Percentiles rank a stretch among this genome's conserved stretches.
phyloP scores from a whole-genome alignment of 2,113 vertebrate genomes.

The human (Homo sapiens) region GRCh38 chr5:22066501-22067000 shows the following conservation, averaged over 20 bases:
- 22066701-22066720: background rate
- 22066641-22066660: background rate
- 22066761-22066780: background rate
- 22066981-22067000: background rate
- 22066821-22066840: background rate
- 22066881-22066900: background rate
- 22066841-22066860: background rate
- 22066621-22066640: background rate
- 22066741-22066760: background rate
- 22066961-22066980: background rate
- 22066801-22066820: background rate
- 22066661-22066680: background rate
- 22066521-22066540: background rate
- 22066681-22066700: background rate
- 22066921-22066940: background rate
- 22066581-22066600: background rate
- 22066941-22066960: background rate
- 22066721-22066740: background rate
- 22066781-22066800: no score
- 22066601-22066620: background rate
- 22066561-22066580: background rate
- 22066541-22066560: background rate
- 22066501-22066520: background rate
- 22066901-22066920: background rate
- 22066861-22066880: conserved; percentile 39